These are phyloP conservation scores for Pollenia angustigena DNA, from an alignment of 2,888 invertebrate genomes.

Conservation along the genomic window DNA sequence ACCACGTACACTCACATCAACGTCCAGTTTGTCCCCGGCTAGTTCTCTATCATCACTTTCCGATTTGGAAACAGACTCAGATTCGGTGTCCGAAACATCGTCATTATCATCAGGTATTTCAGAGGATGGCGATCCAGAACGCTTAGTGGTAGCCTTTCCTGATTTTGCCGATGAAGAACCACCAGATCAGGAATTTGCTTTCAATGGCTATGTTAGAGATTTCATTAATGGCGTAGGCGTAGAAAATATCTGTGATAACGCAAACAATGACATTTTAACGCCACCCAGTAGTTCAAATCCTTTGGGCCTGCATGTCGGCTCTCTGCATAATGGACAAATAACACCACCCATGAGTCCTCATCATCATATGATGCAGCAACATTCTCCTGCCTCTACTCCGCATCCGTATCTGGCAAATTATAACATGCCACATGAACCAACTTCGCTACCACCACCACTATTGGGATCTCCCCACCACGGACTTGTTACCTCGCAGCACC, in stretches of 20 bases:
- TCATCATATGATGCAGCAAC: constrained; percentile 61
- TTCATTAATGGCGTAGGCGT: constrained; percentile 83
- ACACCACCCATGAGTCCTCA: constrained; percentile 64
- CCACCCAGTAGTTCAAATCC: constrained; percentile 51
- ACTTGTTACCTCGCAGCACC: constrained; percentile 35
- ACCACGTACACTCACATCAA: constrained; percentile 77
- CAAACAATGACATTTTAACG: constrained; percentile 58
- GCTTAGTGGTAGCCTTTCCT: constrained; percentile 79
- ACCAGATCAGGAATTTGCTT: constrained; percentile 80
- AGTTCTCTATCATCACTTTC: constrained; percentile 71
- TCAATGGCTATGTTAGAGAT: constrained; percentile 83
- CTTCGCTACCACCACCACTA: constrained; percentile 51
- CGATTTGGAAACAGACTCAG: constrained; percentile 78
- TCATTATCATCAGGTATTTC: constrained; percentile 78
- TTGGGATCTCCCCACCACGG: constrained; percentile 63
- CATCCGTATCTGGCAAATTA: constrained; percentile 74
- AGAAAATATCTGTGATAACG: constrained; percentile 77
- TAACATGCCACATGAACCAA: constrained; percentile 67
- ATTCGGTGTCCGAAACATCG: constrained; percentile 80
- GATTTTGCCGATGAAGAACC: constrained; percentile 82
- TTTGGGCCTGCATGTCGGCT: constrained; percentile 32
- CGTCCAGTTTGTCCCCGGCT: constrained; percentile 80
- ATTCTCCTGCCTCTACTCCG: constrained; percentile 66
- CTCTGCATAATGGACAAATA: constrained; percentile 62
- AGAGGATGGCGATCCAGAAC: constrained; percentile 78